phyloP scores from a whole-genome alignment of 1,140 invertebrate genomes.

The Dryas iulia region DNA sequence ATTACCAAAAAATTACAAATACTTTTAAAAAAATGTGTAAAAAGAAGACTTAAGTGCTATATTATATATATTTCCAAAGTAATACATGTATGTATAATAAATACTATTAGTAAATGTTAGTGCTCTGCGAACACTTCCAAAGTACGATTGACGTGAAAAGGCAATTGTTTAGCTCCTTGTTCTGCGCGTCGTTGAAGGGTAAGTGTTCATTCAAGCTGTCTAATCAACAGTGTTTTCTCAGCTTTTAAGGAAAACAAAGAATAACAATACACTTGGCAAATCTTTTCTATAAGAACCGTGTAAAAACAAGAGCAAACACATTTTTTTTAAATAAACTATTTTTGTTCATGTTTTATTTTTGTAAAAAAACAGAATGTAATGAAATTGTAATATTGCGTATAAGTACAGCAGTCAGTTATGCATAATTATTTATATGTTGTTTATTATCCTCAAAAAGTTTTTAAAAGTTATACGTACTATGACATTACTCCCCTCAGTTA shows the following conservation, averaged over 20 bases:
- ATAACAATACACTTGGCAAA: neutral
- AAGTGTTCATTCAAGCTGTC: slow-evolving; percentile 36
- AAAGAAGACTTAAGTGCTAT: too few relatives aligned
- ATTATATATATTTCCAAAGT: too few relatives aligned
- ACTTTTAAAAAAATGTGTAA: neutral
- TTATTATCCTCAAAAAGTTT: neutral
- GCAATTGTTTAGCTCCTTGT: slow-evolving; percentile 37
- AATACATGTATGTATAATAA: neutral
- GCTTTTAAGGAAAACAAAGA: neutral
- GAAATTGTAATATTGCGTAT: too few relatives aligned
- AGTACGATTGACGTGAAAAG: slow-evolving; percentile 45
- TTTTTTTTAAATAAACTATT: neutral
- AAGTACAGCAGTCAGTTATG: too few relatives aligned
- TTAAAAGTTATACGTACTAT: too few relatives aligned
- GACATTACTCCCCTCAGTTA: neutral
- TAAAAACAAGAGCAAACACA: slow-evolving; percentile 9
- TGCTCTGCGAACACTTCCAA: slow-evolving; percentile 25
- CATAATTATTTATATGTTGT: neutral
- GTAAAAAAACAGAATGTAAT: neutral
- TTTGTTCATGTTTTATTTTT: neutral
- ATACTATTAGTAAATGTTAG: slow-evolving; percentile 1
- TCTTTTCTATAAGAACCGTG: neutral
- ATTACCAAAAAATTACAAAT: neutral
- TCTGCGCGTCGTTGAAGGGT: slow-evolving; percentile 31
- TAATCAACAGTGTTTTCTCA: slow-evolving; percentile 1